Evolutionary conservation across 2,888 invertebrate genomes (phyloP).

Genomic region (Eurytoma californica): DNA sequence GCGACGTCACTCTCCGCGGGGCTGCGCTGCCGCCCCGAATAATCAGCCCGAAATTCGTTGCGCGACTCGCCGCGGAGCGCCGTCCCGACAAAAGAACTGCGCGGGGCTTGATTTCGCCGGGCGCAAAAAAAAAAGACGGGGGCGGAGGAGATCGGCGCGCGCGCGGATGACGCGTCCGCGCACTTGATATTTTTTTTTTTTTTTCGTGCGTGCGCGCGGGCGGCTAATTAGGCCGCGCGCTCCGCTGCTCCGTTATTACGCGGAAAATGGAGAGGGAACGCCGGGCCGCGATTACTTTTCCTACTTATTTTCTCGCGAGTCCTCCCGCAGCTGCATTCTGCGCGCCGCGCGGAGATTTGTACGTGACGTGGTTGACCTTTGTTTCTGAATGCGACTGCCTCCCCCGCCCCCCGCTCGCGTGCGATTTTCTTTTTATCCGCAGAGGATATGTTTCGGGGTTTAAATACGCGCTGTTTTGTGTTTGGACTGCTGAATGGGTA

Average conservation of each 20-base stretch:
- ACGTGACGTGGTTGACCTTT: slow-evolving; percentile 43
- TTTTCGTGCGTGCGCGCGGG: slow-evolving; percentile 49
- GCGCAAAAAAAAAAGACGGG: slow-evolving; percentile 1
- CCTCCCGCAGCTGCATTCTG: slow-evolving; percentile 6
- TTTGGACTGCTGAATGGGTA: no score
- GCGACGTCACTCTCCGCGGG: slow-evolving; percentile 66
- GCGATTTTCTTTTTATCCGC: neutral
- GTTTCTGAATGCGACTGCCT: slow-evolving; percentile 19
- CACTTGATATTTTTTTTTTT: slow-evolving; percentile 59
- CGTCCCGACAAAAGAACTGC: slow-evolving; percentile 70
- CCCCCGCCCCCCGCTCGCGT: neutral
- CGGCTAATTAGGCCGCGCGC: slow-evolving; percentile 59
- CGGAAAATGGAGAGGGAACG: slow-evolving; percentile 27
- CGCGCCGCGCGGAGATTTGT: slow-evolving; percentile 17
- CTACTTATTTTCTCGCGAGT: slow-evolving; percentile 6
- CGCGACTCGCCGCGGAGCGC: slow-evolving; percentile 62
- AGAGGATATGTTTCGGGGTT: no score
- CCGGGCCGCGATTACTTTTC: slow-evolving; percentile 45
- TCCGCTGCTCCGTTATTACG: slow-evolving; percentile 50
- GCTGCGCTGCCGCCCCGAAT: slow-evolving; percentile 64
- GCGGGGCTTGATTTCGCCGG: slow-evolving; percentile 28
- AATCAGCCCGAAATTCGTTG: slow-evolving; percentile 74
- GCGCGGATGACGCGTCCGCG: slow-evolving; percentile 29
- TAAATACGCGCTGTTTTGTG: no score
- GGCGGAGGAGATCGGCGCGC: slow-evolving; percentile 5